Conservation (phyloP, 2,113 vertebrate species). For the Oreochromis spilurus region DNA sequence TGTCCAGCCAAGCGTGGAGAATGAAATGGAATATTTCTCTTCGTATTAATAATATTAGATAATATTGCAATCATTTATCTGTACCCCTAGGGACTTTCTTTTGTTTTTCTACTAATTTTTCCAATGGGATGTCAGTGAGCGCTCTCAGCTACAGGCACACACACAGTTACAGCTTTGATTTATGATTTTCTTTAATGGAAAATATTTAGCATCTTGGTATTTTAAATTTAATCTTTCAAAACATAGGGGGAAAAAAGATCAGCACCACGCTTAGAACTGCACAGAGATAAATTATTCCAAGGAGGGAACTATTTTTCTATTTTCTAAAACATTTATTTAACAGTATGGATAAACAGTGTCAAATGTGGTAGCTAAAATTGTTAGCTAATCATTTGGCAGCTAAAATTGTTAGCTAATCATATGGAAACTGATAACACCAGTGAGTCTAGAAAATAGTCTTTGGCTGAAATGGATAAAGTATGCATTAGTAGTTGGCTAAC, state of each 20-base stretch:
- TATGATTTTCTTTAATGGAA: neutral
- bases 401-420: neutral
- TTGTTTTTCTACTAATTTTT: neutral
- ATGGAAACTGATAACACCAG: neutral
- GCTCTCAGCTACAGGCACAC: neutral
- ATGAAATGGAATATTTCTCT: neutral
- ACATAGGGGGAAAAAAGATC: accelerated
- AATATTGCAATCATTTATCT: neutral
- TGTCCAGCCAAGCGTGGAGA: neutral
- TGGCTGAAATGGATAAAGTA: neutral
- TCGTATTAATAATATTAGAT: neutral
- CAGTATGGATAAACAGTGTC: neutral
- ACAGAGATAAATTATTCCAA: neutral
- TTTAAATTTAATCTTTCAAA: neutral
- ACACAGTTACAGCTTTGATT: neutral
- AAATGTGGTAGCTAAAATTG: neutral
- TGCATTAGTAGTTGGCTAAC: neutral
- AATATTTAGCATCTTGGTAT: neutral
- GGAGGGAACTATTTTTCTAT: neutral
- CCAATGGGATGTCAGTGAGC: neutral
- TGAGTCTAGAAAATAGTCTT: neutral
- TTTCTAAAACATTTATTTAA: neutral
- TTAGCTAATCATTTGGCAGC: neutral
- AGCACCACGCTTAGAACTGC: neutral
- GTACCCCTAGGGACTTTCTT: neutral